These are phyloP conservation scores for Phyllotis vaccarum DNA, from an alignment of 2,797 vertebrate species.

Conservation along the genomic window DNA sequence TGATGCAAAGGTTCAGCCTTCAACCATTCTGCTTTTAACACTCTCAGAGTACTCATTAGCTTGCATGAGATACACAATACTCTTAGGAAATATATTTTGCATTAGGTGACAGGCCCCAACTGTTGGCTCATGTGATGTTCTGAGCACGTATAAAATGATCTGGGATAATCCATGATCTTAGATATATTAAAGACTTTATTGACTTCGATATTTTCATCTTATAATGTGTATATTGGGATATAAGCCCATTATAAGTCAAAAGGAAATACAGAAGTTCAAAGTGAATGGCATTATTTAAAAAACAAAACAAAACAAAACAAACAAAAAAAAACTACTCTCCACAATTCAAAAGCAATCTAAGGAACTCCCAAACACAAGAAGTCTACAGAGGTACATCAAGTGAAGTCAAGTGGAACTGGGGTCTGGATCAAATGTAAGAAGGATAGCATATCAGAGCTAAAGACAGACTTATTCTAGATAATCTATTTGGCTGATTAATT, in stretches of 20 bases:
- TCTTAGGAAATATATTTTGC: neutral
- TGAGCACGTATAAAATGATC: neutral
- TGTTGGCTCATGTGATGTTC: neutral
- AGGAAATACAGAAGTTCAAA: neutral
- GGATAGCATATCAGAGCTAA: neutral
- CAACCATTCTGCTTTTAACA: neutral
- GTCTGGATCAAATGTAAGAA: neutral
- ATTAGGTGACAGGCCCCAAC: accelerated
- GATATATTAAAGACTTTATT: neutral
- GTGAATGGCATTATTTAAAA: neutral
- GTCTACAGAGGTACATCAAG: neutral
- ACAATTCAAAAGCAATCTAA: neutral
- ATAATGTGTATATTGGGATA: neutral
- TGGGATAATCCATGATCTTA: too few species aligned
- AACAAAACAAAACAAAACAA: too few species aligned
- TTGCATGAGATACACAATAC: neutral
- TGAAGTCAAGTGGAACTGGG: neutral
- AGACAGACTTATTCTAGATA: neutral
- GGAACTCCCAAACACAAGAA: neutral
- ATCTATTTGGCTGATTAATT: neutral
- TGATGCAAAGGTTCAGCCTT: neutral
- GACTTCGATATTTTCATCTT: neutral
- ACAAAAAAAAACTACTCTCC: neutral
- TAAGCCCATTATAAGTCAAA: neutral
- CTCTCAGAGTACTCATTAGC: neutral